Evolutionary conservation across 2,113 vertebrate genomes (phyloP).

Genomic region (Hassar affinis): DNA sequence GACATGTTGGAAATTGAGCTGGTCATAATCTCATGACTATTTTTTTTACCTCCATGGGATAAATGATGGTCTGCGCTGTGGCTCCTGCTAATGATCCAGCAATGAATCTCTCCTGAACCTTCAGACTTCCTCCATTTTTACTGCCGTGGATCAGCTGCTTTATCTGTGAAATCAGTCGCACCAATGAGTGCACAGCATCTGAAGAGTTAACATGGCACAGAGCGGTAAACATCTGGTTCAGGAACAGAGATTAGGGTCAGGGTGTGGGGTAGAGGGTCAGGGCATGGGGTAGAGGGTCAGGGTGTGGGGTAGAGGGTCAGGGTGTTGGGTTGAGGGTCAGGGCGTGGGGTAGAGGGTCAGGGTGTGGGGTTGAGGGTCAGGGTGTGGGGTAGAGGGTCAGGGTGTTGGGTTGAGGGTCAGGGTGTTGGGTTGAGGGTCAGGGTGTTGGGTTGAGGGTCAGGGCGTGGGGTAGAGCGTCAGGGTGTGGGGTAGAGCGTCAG

Average conservation of each 20-base stretch:
- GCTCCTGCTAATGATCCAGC: conserved; percentile 86
- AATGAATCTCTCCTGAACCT: conserved; percentile 80
- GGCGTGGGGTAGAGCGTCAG: too few relatives aligned
- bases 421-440: background rate
- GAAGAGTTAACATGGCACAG: background rate
- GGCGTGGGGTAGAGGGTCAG: background rate
- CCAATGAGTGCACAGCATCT: background rate
- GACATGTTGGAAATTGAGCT: background rate
- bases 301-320: too few relatives aligned
- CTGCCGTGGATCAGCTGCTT: conserved; percentile 76
- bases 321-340: background rate
- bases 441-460: background rate
- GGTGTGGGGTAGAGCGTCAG: background rate
- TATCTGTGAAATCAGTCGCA: conserved; percentile 68
- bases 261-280: background rate
- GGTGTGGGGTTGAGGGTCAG: background rate
- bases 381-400: background rate
- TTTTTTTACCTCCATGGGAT: conserved; percentile 90
- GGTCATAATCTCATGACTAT: too few relatives aligned
- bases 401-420: background rate
- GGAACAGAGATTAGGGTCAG: background rate
- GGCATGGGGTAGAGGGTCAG: too few relatives aligned
- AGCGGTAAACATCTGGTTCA: too few relatives aligned
- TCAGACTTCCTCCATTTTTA: conserved; percentile 70
- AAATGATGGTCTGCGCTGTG: conserved; percentile 84